Conservation (phyloP, 2,888 invertebrate species). For the Drosophila affinis region DNA sequence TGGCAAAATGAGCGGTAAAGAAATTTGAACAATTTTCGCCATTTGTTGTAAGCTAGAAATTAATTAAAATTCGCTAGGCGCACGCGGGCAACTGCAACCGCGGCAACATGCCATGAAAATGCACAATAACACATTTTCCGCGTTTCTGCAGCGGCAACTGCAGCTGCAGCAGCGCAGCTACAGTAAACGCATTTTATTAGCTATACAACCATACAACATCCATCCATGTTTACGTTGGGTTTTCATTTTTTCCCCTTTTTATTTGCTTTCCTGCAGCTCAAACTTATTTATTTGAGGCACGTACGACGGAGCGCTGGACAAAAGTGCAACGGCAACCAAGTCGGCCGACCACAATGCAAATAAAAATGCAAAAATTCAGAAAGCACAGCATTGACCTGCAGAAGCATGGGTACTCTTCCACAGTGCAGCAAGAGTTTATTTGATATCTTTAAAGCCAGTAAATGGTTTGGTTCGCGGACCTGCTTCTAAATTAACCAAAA, state of each 20-base stretch:
- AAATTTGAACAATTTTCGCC: constrained; percentile 53
- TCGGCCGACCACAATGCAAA: constrained; percentile 48
- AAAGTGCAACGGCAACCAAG: constrained; percentile 53
- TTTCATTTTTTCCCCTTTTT: constrained; percentile 27
- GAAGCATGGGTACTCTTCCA: background rate
- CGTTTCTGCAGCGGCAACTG: constrained; percentile 28
- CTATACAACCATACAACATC: constrained; percentile 7
- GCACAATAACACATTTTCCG: constrained; percentile 48
- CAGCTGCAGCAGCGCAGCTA: constrained; percentile 1
- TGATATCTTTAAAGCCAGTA: too few species aligned
- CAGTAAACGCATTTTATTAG: constrained; percentile 55
- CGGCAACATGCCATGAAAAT: constrained; percentile 36
- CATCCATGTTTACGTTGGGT: constrained; percentile 24
- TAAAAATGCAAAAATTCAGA: background rate
- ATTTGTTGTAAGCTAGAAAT: constrained; percentile 44
- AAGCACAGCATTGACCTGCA: background rate
- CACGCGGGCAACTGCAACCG: constrained; percentile 1
- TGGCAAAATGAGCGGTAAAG: constrained; percentile 32
- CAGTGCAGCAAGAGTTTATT: background rate
- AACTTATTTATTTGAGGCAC: constrained; percentile 69
- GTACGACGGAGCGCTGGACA: constrained; percentile 47
- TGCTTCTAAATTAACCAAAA: too few species aligned
- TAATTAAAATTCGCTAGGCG: constrained; percentile 69
- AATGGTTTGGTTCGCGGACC: too few species aligned
- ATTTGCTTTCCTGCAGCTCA: constrained; percentile 37